Conservation (phyloP, 1,140 invertebrate species). For the Penaeus japonicus region DNA sequence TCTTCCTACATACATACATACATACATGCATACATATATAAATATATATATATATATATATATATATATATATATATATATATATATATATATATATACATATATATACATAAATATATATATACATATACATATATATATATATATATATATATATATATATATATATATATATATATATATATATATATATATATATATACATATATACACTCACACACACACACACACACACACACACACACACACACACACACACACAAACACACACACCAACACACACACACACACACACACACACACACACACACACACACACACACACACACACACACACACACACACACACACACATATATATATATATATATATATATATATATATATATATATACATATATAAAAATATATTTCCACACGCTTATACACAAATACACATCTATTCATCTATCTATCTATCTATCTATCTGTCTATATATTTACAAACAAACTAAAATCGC, state of each 20-base stretch:
- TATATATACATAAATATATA: not conserved
- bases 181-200: not conserved
- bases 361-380: not conserved
- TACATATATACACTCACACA: too few relatives aligned
- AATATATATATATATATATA: not conserved
- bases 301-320: too few relatives aligned
- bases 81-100: not conserved
- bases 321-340: too few relatives aligned
- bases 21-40: not conserved
- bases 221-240: too few relatives aligned
- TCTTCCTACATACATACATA: not conserved
- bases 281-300: too few relatives aligned
- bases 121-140: not conserved
- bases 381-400: not conserved
- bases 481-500: too few relatives aligned
- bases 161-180: not conserved
- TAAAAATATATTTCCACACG: not conserved
- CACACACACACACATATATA: not conserved
- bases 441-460: too few relatives aligned
- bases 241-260: too few relatives aligned
- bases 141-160: too few relatives aligned
- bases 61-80: not conserved
- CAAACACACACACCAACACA: too few relatives aligned
- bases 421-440: not conserved
- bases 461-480: too few relatives aligned